Percentiles rank a stretch among this genome's conserved stretches.
phyloP scores from a whole-genome alignment of 1,140 invertebrate genomes.

The Heliconius hermathena region DNA sequence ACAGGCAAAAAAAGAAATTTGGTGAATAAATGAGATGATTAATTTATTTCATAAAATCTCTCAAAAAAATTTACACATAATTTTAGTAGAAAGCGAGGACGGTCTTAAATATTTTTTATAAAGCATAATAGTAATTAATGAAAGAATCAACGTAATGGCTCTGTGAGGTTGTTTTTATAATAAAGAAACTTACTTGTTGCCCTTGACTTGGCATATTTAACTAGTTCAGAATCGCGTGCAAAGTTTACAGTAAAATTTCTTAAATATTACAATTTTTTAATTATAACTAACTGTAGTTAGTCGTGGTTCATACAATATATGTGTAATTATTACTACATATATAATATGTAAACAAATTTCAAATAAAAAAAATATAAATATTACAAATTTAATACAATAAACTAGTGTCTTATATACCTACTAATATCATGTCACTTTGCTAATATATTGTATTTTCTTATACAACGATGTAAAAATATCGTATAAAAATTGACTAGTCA shows the following conservation, averaged over 20 bases:
- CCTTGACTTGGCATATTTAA: slow-evolving; percentile 35
- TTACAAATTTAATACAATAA: no score
- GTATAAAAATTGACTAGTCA: no score
- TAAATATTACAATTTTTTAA: slow-evolving; percentile 14
- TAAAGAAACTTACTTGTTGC: slow-evolving; percentile 33
- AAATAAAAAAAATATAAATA: no score
- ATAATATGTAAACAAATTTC: not conserved
- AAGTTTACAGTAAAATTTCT: slow-evolving; percentile 11
- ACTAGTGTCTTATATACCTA: no score
- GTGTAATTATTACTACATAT: not conserved
- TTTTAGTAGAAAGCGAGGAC: not conserved
- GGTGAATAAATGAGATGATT: no score
- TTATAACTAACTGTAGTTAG: not conserved
- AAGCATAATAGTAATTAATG: not conserved
- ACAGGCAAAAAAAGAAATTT: no score
- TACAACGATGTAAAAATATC: no score
- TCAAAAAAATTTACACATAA: no score
- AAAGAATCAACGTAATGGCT: slow-evolving; percentile 3
- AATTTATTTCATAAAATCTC: no score
- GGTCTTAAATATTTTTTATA: not conserved
- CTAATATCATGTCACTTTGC: no score
- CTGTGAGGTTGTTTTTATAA: slow-evolving; percentile 33
- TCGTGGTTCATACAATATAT: not conserved
- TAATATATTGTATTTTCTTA: no score
- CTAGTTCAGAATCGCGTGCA: slow-evolving; percentile 15